Percentiles rank a stretch among this genome's conserved stretches.
Evolutionary conservation across 2,797 vertebrate species (phyloP).

Genomic region (Poecilia velifera): DNA sequence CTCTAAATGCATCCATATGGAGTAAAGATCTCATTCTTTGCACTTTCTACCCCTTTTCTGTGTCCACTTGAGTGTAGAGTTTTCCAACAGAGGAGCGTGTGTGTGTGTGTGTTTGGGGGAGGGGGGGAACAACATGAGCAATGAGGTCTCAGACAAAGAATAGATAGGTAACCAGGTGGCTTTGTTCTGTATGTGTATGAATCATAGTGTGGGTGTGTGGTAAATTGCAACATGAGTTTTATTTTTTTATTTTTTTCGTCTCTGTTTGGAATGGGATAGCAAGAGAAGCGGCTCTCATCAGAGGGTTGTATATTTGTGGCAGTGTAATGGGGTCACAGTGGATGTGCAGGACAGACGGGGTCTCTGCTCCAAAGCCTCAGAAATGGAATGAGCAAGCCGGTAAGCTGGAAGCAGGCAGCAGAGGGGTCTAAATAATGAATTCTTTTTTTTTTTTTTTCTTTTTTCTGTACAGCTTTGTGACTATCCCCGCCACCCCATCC

Average conservation of each 20-base stretch:
- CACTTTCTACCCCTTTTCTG: neutral
- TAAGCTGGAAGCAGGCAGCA: slow-evolving; percentile 44
- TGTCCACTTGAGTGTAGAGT: neutral
- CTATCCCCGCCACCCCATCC: slow-evolving; percentile 25
- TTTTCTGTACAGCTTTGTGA: slow-evolving; percentile 73
- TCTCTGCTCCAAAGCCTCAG: slow-evolving; percentile 68
- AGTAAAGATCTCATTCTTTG: slow-evolving; percentile 1
- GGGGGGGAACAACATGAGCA: neutral
- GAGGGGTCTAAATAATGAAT: slow-evolving; percentile 68
- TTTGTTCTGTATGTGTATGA: slow-evolving; percentile 27
- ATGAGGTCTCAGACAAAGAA: slow-evolving; percentile 35
- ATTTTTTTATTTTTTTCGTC: slow-evolving; percentile 18
- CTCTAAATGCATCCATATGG: slow-evolving; percentile 5
- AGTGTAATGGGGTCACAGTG: slow-evolving; percentile 74
- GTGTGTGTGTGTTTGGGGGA: too few relatives aligned
- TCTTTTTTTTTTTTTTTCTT: slow-evolving; percentile 21
- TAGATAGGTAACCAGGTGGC: slow-evolving; percentile 24
- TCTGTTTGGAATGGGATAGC: slow-evolving; percentile 41
- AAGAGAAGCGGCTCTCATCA: slow-evolving; percentile 62
- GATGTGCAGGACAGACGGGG: slow-evolving; percentile 64
- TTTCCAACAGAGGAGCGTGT: neutral
- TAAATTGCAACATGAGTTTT: slow-evolving; percentile 46
- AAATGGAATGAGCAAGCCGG: slow-evolving; percentile 63
- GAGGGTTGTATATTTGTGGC: slow-evolving; percentile 66
- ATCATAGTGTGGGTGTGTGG: slow-evolving; percentile 31